Base-by-base conservation (phyloP, 2,888 invertebrate genomes). In the Apodemia zela region DNA sequence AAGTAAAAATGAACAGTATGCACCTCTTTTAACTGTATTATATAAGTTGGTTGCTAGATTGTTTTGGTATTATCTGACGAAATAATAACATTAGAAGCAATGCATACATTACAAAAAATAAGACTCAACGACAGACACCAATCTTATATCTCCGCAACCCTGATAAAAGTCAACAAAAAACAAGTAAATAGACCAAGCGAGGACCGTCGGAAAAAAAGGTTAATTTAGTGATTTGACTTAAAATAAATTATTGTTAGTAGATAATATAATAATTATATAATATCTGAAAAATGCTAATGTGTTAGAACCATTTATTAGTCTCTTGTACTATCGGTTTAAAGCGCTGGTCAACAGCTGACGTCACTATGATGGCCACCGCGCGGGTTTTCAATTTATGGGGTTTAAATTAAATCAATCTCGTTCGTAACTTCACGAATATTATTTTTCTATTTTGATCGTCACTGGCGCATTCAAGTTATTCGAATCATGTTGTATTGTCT, bases 141-240 rank as follows among this genome's bases (percentile, higher is more conserved):
- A 54, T 21, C 54, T 29, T 29, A 57, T 57, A 47, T 17, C 17
- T n/a, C n/a, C 57, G 25, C 25, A 25, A 57, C 57, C 29, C 57
- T 57, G 57, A 57, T 57, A 57, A 29, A 57, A 29, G 29, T 57
- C 25, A 57, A 57, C 57, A 57, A 57, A 57, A 57, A 29, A 57
- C 57, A 57, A 57, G 57, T 29, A 57, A 57, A 57, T 21, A 57
- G 57, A 57, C 15, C 57, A 57, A 57, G 57, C 57, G 57, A 57
- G 57, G 57, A 29, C 29, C 57, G 57, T 25, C 6, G n/a, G 2
- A 45, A 3, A 38, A 38, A 35, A 3, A 10, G 13, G 3, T 45
- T 45, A 45, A n/a, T n/a, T n/a, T n/a, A n/a, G 45, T 7, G 13
- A 15, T 15, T 45, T n/a, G n/a, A n/a, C 7, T 1, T n/a, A n/a